phyloP scores from a whole-genome alignment of 2,113 vertebrate species.

The Podiceps cristatus region DNA sequence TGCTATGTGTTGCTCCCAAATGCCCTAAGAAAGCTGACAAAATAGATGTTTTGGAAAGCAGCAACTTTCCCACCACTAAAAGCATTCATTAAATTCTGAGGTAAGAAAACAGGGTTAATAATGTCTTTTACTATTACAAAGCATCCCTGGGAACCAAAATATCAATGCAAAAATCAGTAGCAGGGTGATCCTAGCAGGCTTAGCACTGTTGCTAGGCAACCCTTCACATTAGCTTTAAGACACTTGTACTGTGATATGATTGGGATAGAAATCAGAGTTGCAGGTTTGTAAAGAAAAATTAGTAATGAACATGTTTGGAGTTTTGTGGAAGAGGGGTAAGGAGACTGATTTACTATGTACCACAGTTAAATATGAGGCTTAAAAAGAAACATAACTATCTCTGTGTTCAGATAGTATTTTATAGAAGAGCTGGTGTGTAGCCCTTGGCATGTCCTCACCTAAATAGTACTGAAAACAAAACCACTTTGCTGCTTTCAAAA shows the following conservation, averaged over 20 bases:
- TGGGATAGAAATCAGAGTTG: background rate
- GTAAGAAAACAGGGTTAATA: background rate
- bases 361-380: background rate
- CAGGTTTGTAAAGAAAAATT: background rate
- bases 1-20: background rate
- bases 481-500: background rate
- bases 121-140: background rate
- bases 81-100: background rate
- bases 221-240: background rate
- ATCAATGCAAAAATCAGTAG: background rate
- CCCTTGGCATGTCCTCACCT: background rate
- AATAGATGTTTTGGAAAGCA: background rate
- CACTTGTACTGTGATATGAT: background rate
- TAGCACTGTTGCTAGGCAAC: slow-evolving; percentile 17
- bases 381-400: background rate
- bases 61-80: background rate
- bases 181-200: slow-evolving; percentile 12
- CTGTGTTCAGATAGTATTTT: background rate
- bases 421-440: background rate
- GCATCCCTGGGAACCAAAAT: background rate
- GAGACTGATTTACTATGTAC: background rate
- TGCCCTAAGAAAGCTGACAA: background rate
- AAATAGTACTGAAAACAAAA: background rate
- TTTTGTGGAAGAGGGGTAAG: background rate
- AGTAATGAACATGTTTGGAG: background rate